Evolutionary conservation across 1,140 invertebrate genomes (phyloP).

Genomic region (Zaprionus nigranus): DNA sequence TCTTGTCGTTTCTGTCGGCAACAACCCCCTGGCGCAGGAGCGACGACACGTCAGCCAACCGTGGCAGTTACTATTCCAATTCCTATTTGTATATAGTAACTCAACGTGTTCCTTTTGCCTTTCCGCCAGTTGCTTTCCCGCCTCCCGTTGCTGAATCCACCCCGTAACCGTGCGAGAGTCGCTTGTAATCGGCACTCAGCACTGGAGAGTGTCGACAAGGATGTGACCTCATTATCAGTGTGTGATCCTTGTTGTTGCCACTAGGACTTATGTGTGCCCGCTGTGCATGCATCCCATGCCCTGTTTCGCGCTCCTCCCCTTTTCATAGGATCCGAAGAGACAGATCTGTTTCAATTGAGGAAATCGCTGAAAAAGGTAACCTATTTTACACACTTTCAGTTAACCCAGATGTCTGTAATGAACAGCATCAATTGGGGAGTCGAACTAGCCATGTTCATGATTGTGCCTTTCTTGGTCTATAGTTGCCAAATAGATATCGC

Average conservation of each 20-base stretch:
- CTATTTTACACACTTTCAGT: too few relatives aligned
- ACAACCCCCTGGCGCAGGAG: slow-evolving; percentile 23
- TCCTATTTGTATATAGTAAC: slow-evolving; percentile 7
- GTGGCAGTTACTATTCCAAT: slow-evolving; percentile 35
- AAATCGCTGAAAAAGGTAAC: not conserved
- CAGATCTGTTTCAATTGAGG: not conserved
- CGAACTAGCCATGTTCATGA: too few relatives aligned
- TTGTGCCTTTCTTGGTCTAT: too few relatives aligned
- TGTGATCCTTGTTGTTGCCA: slow-evolving; percentile 20
- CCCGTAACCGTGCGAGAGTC: slow-evolving; percentile 2
- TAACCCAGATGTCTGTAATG: too few relatives aligned
- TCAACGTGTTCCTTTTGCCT: not conserved
- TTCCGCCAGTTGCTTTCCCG: not conserved
- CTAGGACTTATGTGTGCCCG: not conserved
- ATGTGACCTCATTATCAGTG: slow-evolving; percentile 33
- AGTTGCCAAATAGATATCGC: too few relatives aligned
- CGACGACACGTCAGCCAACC: slow-evolving; percentile 8
- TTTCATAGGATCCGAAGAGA: not conserved
- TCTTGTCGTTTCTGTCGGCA: not conserved
- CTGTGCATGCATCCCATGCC: slow-evolving; percentile 2
- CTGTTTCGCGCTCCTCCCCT: not conserved
- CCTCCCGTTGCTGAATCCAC: slow-evolving; percentile 8
- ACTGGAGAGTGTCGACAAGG: slow-evolving; percentile 18
- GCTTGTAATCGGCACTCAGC: slow-evolving; percentile 6
- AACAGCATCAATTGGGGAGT: too few relatives aligned